These are phyloP conservation scores for Cheilosia variabilis DNA, from an alignment of 2,888 invertebrate genomes.

Conservation along the genomic window DNA sequence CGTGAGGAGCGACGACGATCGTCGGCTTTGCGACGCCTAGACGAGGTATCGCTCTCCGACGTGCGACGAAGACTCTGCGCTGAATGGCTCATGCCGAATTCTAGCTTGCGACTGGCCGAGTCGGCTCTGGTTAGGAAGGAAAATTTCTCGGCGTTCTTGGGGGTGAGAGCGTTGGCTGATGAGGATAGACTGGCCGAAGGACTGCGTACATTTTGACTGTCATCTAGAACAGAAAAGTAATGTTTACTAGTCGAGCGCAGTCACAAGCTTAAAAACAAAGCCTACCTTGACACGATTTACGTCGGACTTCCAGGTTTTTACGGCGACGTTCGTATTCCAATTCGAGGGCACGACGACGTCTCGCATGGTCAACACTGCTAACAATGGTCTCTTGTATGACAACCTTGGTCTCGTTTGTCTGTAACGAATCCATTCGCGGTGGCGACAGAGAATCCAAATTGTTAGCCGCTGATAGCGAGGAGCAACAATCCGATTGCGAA, in stretches of 20 bases:
- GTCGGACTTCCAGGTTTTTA: slow-evolving; percentile 81
- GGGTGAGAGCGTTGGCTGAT: slow-evolving; percentile 81
- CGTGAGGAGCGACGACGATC: slow-evolving; percentile 83
- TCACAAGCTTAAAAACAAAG: background rate
- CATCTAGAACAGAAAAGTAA: slow-evolving; percentile 49
- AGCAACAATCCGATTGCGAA: slow-evolving; percentile 95
- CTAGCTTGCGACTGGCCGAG: slow-evolving; percentile 81
- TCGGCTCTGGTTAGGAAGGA: slow-evolving; percentile 75
- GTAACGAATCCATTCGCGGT: slow-evolving; percentile 84
- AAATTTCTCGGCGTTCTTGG: slow-evolving; percentile 79
- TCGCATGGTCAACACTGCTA: slow-evolving; percentile 82
- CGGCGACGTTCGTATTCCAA: slow-evolving; percentile 83
- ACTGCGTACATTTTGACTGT: slow-evolving; percentile 77
- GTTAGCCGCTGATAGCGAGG: slow-evolving; percentile 89
- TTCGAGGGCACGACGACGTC: slow-evolving; percentile 83
- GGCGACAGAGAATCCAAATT: slow-evolving; percentile 84
- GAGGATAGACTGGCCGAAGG: slow-evolving; percentile 79
- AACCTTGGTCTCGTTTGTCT: slow-evolving; percentile 81
- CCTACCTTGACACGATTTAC: slow-evolving; percentile 83
- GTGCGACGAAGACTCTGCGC: slow-evolving; percentile 82
- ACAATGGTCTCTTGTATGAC: slow-evolving; percentile 82
- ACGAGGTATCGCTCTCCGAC: slow-evolving; percentile 83
- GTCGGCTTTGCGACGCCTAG: slow-evolving; percentile 81
- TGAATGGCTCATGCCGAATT: slow-evolving; percentile 82
- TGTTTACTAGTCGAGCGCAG: background rate